Evolutionary conservation across 1,140 invertebrate genomes (phyloP), one percentile per base, ranked within the genome.

Genomic region (Muscidifurax raptorellus): DNA sequence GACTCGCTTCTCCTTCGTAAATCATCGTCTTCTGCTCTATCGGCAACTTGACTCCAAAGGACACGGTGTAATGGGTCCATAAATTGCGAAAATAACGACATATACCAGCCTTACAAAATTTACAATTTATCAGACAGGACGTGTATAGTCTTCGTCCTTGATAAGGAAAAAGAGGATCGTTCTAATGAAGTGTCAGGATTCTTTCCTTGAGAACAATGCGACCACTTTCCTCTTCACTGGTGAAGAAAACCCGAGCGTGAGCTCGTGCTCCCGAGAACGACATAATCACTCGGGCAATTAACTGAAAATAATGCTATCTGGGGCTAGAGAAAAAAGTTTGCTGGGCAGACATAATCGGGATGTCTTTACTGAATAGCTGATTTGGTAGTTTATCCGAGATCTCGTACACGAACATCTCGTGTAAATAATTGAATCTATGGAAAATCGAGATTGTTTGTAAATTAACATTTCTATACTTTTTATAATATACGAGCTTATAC

Each of bases 161-260:
- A 69, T 28, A 30, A 69, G 28, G 12, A n/a, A 69, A 69, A 69
- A 59, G 18, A 15, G n/a, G 27, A 67, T 27, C 4, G 44, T 18
- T 67, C 7, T 67, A n/a, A 69, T 30, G 22, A 25, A 69, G 67
- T 9, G 67, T 40, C 10, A n/a, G 52, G 52, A 59, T 28, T 27
- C 22, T 47, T 25, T 47, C 74, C 25, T 36, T 9, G 44, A 52
- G 25, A 59, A 77, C 75, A 77, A 77, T 77, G 75, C 25, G 75
- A 52, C 27, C 18, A 77, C 75, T 59, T 59, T 77, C 47, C n/a
- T 77, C 28, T 30, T 30, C 15, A 40, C 27, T 32, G 22, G 30
- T 3, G 30, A 77, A 32, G 9, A 59, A 76, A 76, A 75, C n/a
- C 12, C 40, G 36, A 40, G 40, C 27, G 12, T 32, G 30, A 5